phyloP scores from a whole-genome alignment of 2,888 invertebrate genomes.

The Coenonympha arcania region DNA sequence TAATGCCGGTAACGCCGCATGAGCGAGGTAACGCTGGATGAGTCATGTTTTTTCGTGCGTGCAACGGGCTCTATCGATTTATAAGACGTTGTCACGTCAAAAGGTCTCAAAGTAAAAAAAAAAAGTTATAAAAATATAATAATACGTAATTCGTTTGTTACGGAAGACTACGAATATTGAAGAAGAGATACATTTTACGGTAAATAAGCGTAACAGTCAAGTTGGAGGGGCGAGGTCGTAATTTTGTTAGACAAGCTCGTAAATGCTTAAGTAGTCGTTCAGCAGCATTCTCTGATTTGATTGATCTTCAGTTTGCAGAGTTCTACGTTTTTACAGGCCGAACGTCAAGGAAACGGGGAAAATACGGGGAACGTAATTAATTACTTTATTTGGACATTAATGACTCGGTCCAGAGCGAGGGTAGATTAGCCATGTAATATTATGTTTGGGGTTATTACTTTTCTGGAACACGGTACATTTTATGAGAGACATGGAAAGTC shows the following conservation, averaged over 20 bases:
- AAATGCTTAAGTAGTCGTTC: conserved; percentile 58
- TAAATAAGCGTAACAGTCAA: conserved; percentile 26
- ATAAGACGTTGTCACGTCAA: too few relatives aligned
- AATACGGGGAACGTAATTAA: conserved; percentile 67
- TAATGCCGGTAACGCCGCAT: too few relatives aligned
- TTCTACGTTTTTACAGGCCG: conserved; percentile 60
- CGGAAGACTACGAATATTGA: conserved; percentile 16
- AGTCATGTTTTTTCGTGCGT: too few relatives aligned
- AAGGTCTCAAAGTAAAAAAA: background rate
- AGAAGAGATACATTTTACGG: conserved; percentile 11
- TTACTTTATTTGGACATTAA: conserved; percentile 74
- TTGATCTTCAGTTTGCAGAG: conserved; percentile 59
- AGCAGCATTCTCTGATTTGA: conserved; percentile 62
- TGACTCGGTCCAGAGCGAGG: conserved; percentile 64
- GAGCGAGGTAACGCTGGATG: too few relatives aligned
- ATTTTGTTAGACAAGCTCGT: conserved; percentile 49
- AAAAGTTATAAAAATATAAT: background rate
- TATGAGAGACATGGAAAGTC: conserved; percentile 25
- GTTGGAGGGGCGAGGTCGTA: conserved; percentile 28
- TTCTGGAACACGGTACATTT: conserved; percentile 23
- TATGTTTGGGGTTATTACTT: conserved; percentile 13
- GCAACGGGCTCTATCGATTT: too few relatives aligned
- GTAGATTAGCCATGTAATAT: conserved; percentile 54
- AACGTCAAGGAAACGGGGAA: conserved; percentile 64
- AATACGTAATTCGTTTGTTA: conserved; percentile 1